Conservation (phyloP, 2,113 vertebrate genomes). For the Mastomys natalensis region DNA sequence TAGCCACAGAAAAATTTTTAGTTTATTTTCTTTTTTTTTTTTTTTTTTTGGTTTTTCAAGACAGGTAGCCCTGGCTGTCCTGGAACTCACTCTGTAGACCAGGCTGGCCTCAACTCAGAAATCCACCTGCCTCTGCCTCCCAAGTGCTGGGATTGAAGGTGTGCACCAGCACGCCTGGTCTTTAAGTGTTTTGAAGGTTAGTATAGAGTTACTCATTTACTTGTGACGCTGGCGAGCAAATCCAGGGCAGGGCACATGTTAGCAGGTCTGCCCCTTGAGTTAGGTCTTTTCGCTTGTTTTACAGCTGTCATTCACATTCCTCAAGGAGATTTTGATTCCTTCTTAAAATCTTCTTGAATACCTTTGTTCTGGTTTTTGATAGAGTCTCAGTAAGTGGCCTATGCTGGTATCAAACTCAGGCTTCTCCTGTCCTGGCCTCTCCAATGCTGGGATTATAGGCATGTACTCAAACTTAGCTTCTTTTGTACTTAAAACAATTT, state of each 20-base stretch:
- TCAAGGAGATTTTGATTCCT: background rate
- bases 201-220: background rate
- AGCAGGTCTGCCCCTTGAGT: background rate
- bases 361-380: background rate
- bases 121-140: background rate
- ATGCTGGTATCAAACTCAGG: background rate
- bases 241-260: background rate
- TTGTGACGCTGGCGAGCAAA: background rate
- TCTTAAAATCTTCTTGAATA: background rate
- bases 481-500: background rate
- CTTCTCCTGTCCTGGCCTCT: background rate
- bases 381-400: background rate
- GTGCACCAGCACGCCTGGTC: background rate
- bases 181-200: background rate
- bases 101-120: background rate
- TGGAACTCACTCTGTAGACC: background rate
- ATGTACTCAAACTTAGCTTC: background rate
- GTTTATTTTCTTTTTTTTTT: conserved; percentile 8
- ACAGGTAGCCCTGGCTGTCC: background rate
- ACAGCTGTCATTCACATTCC: background rate
- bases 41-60: too few species aligned
- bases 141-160: background rate
- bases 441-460: background rate
- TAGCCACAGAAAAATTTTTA: background rate
- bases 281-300: background rate